Percentiles rank a stretch among this genome's conserved stretches.
These are phyloP conservation scores for Halocynthia roretzi DNA, from an alignment of 23 tunicate species.

Conservation along the genomic window DNA sequence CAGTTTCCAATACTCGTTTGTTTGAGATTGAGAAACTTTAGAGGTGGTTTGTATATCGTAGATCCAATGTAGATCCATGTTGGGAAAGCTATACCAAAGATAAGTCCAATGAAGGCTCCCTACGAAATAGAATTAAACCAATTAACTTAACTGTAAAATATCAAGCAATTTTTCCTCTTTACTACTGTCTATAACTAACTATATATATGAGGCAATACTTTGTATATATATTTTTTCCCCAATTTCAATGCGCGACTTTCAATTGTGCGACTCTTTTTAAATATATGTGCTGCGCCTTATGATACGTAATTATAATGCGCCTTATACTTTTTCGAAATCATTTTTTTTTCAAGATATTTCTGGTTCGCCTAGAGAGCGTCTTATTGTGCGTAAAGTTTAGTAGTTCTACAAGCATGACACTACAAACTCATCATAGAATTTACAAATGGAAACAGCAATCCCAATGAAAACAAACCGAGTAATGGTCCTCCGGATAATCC, in stretches of 20 bases:
- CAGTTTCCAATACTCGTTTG: background rate
- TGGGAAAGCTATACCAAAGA: conserved; percentile 9
- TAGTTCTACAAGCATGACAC: no score
- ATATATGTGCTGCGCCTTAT: background rate
- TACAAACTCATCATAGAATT: background rate
- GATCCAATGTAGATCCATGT: conserved; percentile 24
- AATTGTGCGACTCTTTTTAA: no score
- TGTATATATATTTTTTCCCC: no score
- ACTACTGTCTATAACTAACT: no score
- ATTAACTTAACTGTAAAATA: background rate
- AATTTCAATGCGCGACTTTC: background rate
- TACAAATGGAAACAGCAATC: conserved; percentile 16
- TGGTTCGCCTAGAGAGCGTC: no score
- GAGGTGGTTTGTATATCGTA: background rate
- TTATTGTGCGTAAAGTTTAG: no score
- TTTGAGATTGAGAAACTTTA: background rate
- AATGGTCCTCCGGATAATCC: conserved; percentile 27
- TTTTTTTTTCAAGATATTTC: no score
- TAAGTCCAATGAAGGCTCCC: conserved; percentile 15
- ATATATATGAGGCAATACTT: background rate
- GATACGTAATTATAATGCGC: no score
- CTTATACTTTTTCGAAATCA: no score
- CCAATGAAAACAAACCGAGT: conserved; percentile 20
- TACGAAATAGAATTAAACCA: background rate
- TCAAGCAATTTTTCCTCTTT: no score